These are phyloP conservation scores for Pseudomyrmex gracilis DNA, from an alignment of 1,140 invertebrate species.

Conservation along the genomic window DNA sequence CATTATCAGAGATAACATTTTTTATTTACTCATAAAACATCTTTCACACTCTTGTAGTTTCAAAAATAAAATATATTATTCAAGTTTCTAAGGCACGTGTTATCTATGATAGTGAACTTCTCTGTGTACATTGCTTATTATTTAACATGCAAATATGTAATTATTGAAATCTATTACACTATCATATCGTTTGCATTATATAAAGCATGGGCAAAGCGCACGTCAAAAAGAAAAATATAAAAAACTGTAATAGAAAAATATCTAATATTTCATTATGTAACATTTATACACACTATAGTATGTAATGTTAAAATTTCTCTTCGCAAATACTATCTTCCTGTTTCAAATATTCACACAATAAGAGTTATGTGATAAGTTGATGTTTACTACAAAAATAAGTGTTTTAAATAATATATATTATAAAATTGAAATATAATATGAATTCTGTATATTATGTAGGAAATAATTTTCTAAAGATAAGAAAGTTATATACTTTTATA, in stretches of 20 bases:
- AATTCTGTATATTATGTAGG: no score
- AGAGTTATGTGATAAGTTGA: no score
- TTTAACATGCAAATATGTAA: conserved; percentile 47
- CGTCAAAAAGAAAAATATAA: conserved; percentile 11
- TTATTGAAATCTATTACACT: conserved; percentile 4
- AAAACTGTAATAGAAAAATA: conserved; percentile 18
- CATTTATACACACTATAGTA: neutral
- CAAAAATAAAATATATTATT: neutral
- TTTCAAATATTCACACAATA: neutral
- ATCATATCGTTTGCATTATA: conserved; percentile 12
- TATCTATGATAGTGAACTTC: conserved; percentile 53
- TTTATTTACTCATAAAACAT: neutral
- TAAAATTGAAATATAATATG: no score
- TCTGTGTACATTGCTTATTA: conserved; percentile 27
- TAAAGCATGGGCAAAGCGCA: conserved; percentile 31
- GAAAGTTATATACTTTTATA: neutral
- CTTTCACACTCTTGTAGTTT: neutral
- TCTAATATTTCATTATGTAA: conserved; percentile 9
- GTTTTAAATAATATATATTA: no score
- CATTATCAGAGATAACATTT: conserved; percentile 63
- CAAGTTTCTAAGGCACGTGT: neutral
- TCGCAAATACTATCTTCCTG: neutral
- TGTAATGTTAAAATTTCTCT: neutral
- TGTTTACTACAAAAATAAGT: no score
- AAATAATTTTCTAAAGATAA: no score